phyloP scores from a whole-genome alignment of 2,797 vertebrate species.

The Erithacus rubecula region DNA sequence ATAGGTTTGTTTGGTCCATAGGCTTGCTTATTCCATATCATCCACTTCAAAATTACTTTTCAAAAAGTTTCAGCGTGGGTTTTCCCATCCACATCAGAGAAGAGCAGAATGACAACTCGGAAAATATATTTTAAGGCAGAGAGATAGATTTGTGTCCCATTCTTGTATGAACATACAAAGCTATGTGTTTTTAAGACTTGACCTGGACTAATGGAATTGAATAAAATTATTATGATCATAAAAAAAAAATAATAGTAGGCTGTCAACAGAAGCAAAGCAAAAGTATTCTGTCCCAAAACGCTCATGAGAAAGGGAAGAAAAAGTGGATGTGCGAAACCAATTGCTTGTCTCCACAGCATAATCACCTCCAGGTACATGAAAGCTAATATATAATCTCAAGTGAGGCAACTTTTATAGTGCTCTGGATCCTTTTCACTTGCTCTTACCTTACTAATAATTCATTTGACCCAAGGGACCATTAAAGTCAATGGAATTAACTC shows the following conservation, averaged over 20 bases:
- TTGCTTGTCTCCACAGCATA: neutral
- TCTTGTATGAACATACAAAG: neutral
- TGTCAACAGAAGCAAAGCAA: neutral
- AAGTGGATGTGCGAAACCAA: rapidly evolving
- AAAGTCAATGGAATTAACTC: neutral
- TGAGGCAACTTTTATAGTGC: neutral
- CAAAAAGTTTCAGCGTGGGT: neutral
- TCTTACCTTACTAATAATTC: neutral
- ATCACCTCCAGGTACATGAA: neutral
- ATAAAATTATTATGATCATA: neutral
- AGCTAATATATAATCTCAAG: neutral
- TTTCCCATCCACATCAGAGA: neutral
- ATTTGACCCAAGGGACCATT: neutral
- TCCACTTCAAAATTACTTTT: neutral
- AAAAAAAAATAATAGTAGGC: neutral
- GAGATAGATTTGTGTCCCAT: neutral
- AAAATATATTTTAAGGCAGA: neutral
- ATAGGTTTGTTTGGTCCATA: neutral
- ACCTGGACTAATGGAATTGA: neutral
- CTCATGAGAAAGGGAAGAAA: neutral
- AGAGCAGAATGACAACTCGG: neutral
- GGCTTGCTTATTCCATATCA: neutral
- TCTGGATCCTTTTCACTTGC: neutral
- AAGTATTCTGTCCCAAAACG: neutral
- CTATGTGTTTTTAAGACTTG: neutral